phyloP scores from a whole-genome alignment of 2,888 invertebrate species.

The Clanis bilineata region DNA sequence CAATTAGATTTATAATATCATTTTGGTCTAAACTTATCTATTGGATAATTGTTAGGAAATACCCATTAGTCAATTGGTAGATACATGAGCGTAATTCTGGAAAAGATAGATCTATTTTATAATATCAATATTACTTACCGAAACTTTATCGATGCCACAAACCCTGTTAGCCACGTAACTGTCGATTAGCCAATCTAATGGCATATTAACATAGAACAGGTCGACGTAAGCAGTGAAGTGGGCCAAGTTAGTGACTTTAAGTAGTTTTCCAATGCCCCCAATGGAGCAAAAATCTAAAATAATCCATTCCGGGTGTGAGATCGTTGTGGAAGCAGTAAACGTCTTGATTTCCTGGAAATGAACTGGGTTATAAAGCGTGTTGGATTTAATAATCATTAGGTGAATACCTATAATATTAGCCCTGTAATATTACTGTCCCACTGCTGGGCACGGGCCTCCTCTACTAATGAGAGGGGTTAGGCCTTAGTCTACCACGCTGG shows the following conservation, averaged over 20 bases:
- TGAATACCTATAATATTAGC: too few species aligned
- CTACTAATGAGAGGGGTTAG: too few species aligned
- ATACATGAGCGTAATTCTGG: too few species aligned
- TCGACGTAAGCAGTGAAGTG: conserved; percentile 95
- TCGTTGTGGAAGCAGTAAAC: conserved; percentile 42
- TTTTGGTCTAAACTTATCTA: too few species aligned
- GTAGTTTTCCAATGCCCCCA: conserved; percentile 98
- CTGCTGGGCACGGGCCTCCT: too few species aligned
- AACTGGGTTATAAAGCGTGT: not conserved
- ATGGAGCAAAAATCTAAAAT: conserved; percentile 96
- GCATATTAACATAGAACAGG: conserved; percentile 97
- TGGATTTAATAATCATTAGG: too few species aligned
- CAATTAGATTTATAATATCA: too few species aligned
- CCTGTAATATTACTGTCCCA: too few species aligned
- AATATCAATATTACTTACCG: conserved; percentile 74
- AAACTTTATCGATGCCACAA: conserved; percentile 90
- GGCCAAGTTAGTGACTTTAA: conserved; percentile 92
- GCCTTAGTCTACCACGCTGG: too few species aligned
- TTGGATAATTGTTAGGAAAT: too few species aligned
- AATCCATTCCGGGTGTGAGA: conserved; percentile 89
- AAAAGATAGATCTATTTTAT: too few species aligned
- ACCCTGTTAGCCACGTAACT: conserved; percentile 93
- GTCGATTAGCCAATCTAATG: conserved; percentile 97
- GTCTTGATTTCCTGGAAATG: conserved; percentile 56
- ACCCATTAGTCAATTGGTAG: too few species aligned